Conservation (phyloP, 2,113 vertebrate species). For the Suricata suricatta region DNA sequence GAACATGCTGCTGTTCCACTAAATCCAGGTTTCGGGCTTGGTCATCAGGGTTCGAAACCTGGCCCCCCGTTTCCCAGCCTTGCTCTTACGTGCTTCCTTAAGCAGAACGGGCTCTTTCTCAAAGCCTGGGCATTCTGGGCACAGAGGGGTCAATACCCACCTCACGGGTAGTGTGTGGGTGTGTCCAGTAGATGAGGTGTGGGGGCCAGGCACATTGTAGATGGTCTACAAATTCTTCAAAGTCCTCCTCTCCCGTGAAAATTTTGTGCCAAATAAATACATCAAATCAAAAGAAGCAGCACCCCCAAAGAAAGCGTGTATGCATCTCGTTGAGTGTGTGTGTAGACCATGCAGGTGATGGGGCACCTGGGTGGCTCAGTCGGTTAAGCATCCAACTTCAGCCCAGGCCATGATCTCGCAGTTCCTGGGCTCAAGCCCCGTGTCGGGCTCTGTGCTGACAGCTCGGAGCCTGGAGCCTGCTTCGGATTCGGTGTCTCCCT, state of each 20-base stretch:
- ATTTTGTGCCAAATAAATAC: not conserved
- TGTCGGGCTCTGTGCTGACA: too few species aligned
- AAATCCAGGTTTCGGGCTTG: not conserved
- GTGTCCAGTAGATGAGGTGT: rapidly evolving
- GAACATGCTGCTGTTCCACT: rapidly evolving
- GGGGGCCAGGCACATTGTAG: not conserved
- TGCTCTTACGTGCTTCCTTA: not conserved
- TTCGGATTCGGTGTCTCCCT: too few species aligned
- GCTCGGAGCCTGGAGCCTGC: too few species aligned
- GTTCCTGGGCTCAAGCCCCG: too few species aligned
- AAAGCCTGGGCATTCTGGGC: not conserved
- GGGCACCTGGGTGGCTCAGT: too few species aligned
- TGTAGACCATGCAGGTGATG: not conserved
- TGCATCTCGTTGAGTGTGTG: not conserved
- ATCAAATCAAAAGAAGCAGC: not conserved
- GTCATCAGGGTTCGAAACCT: not conserved
- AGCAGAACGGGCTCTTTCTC: rapidly evolving
- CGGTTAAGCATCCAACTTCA: too few species aligned
- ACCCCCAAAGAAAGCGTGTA: rapidly evolving
- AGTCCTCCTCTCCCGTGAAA: not conserved
- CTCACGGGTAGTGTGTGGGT: not conserved
- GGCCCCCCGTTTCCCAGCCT: not conserved
- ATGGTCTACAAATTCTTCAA: not conserved
- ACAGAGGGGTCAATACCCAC: not conserved
- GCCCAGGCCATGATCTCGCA: too few species aligned